These are phyloP conservation scores for Drosophila lacteicornis DNA, from an alignment of 1,140 invertebrate genomes.

Conservation along the genomic window DNA sequence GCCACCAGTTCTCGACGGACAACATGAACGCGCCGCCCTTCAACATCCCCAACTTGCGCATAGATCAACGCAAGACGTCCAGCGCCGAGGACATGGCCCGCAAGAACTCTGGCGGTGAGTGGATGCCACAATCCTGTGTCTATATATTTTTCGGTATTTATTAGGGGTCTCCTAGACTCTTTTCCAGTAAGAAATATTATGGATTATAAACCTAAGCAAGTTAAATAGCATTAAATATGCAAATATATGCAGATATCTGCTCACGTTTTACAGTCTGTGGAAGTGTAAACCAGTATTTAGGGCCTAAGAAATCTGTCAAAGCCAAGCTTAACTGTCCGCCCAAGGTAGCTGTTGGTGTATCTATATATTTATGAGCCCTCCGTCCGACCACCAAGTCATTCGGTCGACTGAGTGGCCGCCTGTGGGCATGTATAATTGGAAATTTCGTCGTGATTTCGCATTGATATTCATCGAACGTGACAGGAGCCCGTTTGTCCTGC, in stretches of 20 bases:
- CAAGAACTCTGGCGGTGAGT: conserved; percentile 91
- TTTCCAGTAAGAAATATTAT: background rate
- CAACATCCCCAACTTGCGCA: conserved; percentile 93
- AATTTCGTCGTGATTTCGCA: conserved; percentile 58
- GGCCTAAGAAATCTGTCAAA: background rate
- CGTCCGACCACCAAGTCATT: conserved; percentile 4
- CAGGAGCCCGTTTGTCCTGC: conserved; percentile 40
- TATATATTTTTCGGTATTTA: background rate
- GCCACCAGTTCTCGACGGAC: conserved; percentile 94
- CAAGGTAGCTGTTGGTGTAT: background rate
- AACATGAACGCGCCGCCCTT: conserved; percentile 94
- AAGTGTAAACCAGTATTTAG: background rate
- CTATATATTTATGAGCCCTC: background rate
- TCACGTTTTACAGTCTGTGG: background rate
- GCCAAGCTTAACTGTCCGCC: background rate
- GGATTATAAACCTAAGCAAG: background rate
- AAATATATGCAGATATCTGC: background rate
- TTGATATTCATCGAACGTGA: conserved; percentile 71
- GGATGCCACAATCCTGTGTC: background rate
- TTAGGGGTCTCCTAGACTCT: background rate
- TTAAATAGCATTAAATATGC: background rate
- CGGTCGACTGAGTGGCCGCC: conserved; percentile 44
- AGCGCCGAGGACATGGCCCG: conserved; percentile 95
- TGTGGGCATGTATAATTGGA: conserved; percentile 64
- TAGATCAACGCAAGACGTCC: conserved; percentile 94